Evolutionary conservation across 2,888 invertebrate genomes (phyloP).

Genomic region (Aphrophora alni): DNA sequence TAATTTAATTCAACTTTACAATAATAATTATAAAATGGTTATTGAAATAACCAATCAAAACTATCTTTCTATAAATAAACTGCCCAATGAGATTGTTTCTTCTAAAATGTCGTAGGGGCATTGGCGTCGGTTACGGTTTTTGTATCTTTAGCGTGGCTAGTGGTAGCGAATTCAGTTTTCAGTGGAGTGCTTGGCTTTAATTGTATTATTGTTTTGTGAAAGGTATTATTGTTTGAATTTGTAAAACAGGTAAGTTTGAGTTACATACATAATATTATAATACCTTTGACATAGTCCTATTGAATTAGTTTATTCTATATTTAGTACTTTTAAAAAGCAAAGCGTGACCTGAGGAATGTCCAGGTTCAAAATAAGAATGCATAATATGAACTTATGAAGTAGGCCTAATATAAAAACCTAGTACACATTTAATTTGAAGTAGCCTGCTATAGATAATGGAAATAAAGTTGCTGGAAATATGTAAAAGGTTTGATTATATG

Average conservation of each 20-base stretch:
- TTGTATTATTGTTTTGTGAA: neutral
- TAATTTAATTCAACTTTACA: neutral
- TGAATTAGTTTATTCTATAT: neutral
- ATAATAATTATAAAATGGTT: neutral
- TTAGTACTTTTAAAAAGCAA: neutral
- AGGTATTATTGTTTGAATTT: neutral
- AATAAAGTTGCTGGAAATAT: too few relatives aligned
- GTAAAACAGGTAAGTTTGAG: neutral
- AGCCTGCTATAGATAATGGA: too few relatives aligned
- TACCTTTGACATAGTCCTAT: neutral
- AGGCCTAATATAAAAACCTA: too few relatives aligned
- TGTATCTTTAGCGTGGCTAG: neutral
- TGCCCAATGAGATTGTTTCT: neutral
- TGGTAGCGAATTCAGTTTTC: too few relatives aligned
- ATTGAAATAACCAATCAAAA: neutral
- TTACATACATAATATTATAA: neutral
- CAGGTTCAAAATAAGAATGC: neutral
- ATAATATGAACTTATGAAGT: neutral
- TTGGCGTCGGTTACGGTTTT: conserved; percentile 2
- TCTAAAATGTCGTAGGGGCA: neutral
- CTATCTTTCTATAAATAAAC: neutral
- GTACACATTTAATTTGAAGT: too few relatives aligned
- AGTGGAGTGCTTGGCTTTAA: neutral
- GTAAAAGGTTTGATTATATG: too few relatives aligned
- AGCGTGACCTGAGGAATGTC: neutral